Conservation (phyloP, 2,797 vertebrate species). For the Luscinia luscinia region DNA sequence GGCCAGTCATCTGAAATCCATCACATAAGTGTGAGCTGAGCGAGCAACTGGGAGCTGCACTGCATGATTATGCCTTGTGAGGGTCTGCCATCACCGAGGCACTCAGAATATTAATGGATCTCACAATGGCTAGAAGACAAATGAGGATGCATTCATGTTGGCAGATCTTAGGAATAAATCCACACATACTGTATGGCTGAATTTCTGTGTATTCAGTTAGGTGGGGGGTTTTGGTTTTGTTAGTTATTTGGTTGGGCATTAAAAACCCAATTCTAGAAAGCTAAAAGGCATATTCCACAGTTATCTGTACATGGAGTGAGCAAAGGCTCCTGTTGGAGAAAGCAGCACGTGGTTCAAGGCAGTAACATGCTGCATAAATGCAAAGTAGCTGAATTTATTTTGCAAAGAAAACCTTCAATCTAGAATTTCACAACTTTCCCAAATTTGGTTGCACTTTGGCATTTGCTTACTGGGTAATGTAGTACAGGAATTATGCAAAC, state of each 20-base stretch:
- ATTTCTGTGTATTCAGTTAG: background rate
- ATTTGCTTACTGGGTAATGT: background rate
- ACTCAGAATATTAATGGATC: constrained; percentile 13
- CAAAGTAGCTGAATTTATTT: background rate
- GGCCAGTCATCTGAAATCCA: constrained; percentile 29
- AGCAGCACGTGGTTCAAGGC: background rate
- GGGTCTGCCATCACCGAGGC: background rate
- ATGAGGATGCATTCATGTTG: background rate
- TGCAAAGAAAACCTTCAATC: background rate
- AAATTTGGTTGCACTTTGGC: background rate
- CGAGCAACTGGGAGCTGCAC: background rate
- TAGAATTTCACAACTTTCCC: background rate
- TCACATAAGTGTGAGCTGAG: constrained; percentile 6
- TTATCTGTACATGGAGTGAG: background rate
- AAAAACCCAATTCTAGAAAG: background rate
- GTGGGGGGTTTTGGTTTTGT: background rate
- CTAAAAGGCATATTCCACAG: background rate
- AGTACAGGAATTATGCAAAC: background rate
- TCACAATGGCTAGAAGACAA: background rate
- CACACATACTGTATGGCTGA: background rate
- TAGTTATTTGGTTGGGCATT: background rate
- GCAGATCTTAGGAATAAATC: background rate
- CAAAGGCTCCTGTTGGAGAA: background rate
- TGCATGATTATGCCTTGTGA: background rate
- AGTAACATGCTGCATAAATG: background rate